phyloP scores from a whole-genome alignment of 2,113 vertebrate genomes.

The Lipotes vexillifer region DNA sequence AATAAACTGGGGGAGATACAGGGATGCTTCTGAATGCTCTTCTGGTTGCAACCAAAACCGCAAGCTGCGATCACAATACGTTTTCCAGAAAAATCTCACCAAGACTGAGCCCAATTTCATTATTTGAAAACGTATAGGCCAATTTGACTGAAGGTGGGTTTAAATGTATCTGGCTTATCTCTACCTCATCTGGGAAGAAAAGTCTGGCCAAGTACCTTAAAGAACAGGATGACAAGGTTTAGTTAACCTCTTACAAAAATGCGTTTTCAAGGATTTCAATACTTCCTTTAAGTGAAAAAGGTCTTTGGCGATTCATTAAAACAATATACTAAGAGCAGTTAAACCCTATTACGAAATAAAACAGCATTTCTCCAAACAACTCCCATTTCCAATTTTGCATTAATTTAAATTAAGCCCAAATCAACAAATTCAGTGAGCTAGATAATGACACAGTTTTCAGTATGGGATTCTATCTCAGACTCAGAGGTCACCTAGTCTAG shows the following conservation, averaged over 20 bases:
- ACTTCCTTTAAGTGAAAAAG: constrained; percentile 46
- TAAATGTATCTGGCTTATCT: constrained; percentile 4
- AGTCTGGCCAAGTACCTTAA: not conserved
- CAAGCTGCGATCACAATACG: not conserved
- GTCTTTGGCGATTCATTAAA: constrained; percentile 50
- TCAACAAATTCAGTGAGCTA: constrained; percentile 38
- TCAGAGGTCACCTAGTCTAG: not conserved
- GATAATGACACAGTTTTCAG: constrained; percentile 28
- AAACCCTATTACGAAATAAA: constrained; percentile 50
- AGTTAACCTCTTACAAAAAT: constrained; percentile 23
- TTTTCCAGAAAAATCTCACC: not conserved
- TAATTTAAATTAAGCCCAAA: constrained; percentile 51
- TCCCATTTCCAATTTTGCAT: constrained; percentile 25
- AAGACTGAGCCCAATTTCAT: not conserved
- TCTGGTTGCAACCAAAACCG: not conserved
- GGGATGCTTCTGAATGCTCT: not conserved
- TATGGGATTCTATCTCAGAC: constrained; percentile 1
- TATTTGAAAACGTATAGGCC: not conserved
- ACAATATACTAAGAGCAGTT: constrained; percentile 46
- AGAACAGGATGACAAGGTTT: not conserved
- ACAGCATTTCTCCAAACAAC: constrained; percentile 42
- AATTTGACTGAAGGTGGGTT: not conserved
- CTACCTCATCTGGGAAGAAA: not conserved
- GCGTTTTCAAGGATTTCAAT: constrained; percentile 40
- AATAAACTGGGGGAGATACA: not conserved